Conservation (phyloP, 2,797 vertebrate genomes). For the Anabas testudineus region DNA sequence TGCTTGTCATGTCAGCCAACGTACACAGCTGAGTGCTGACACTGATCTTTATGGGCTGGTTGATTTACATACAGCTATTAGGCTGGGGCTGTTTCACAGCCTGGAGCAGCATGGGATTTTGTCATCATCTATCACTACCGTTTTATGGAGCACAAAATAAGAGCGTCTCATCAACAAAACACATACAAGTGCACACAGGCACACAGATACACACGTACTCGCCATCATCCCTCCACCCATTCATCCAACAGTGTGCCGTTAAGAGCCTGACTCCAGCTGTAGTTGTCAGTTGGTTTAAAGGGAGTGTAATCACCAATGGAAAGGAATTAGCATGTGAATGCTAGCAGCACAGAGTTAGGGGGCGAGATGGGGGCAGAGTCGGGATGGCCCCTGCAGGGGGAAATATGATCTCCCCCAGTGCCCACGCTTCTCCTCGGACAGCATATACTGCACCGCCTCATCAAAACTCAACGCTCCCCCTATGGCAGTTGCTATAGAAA, state of each 20-base stretch:
- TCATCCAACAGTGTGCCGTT: conserved; percentile 78
- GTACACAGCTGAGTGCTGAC: conserved; percentile 79
- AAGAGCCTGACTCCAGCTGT: conserved; percentile 93
- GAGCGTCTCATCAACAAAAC: conserved; percentile 65
- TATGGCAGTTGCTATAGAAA: conserved; percentile 92
- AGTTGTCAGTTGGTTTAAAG: conserved; percentile 93
- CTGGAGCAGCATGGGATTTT: conserved; percentile 73
- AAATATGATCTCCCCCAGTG: conserved; percentile 91
- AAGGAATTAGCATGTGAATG: conserved; percentile 98
- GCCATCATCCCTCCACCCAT: conserved; percentile 62
- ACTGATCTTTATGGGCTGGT: conserved; percentile 79
- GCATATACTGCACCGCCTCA: conserved; percentile 84
- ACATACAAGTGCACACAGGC: conserved; percentile 41
- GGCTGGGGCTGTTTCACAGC: conserved; percentile 66
- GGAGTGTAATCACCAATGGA: conserved; percentile 94
- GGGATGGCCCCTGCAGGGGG: conserved; percentile 83
- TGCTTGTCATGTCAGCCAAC: conserved; percentile 65
- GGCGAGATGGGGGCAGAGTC: conserved; percentile 80
- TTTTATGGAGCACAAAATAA: conserved; percentile 71
- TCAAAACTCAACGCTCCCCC: conserved; percentile 85
- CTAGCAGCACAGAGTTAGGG: conserved; percentile 84
- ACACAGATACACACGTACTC: conserved; percentile 16
- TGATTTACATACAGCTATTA: conserved; percentile 82
- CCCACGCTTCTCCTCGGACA: conserved; percentile 80
- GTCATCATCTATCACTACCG: conserved; percentile 74